Base-by-base conservation (phyloP, 2,888 invertebrate species). In the Helleia helle region DNA sequence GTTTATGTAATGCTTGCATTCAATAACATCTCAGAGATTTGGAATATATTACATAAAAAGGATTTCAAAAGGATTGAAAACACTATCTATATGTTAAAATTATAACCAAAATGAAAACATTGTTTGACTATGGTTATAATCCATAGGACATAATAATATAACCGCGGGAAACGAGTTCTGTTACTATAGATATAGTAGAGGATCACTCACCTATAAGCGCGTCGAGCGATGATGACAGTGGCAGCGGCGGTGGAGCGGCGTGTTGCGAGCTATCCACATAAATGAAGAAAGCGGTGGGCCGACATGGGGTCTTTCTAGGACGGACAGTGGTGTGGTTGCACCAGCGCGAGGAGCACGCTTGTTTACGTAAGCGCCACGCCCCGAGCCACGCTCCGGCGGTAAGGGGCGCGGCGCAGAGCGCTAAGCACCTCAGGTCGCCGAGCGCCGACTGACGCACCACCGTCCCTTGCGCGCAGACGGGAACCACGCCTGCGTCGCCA, bases 291-390 rank as follows among this genome's bases (percentile, higher is more conserved):
- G 73, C 75, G 75, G 72, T 71, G 73, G 75, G 71, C 72, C 76
- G 70, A 65, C 79, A 80, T 81, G 71, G 65, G 73, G 71, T 75
- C 72, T 71, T 60, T 66, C 68, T 64, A 54, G 79, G 81, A 81
- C 80, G 81, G 80, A 77, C 67, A 69, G 68, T 72, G 71, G 68
- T 65, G 71, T 71, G 72, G 77, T 73, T 75, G 71, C 74, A 59
- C n/a, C n/a, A n/a, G n/a, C n/a, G 58, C 62, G 62, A 62, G 59
- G 50, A 62, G 61, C 71, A 71, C 77, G 77, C 81, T 76, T 84
- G 83, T 84, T 83, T 81, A 83, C 79, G 81, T 84, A 83, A 83
- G 81, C 84, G 84, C 83, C 84, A 84, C 84, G 83, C 84, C 84
- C 84, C 83, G 81, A 76, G 83, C 81, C 83, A 77, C 80, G 74